Base-by-base conservation (phyloP, 2,888 invertebrate genomes). In the Hymenopus coronatus region DNA sequence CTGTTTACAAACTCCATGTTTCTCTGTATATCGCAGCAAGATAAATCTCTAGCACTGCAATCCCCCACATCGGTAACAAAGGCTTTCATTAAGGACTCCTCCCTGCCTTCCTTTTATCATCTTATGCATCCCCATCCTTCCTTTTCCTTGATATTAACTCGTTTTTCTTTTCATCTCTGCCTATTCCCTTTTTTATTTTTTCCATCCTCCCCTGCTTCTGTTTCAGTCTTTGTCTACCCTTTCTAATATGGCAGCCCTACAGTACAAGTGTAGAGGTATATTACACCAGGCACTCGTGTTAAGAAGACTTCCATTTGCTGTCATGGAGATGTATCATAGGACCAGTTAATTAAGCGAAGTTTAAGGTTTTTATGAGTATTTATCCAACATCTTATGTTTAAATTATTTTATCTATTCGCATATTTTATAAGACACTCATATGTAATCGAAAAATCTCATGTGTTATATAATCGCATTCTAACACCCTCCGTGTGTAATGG, bases 21-120 rank as follows among this genome's bases (percentile, higher is more conserved):
- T 28, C 70, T 86, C 28, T 30, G 33, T 84, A 84, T 40, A n/a
- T 84, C 84, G 25, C 84, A n/a, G 84, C 12, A 81, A 86, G 86
- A 86, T 86, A 86, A 70, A 81, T 86, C 86, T 86, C 30, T 28
- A 28, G n/a, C 86, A 70, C 25, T 40, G 40, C 40, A 40, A 40
- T 40, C 40, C 70, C 40, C 81, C 85, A 40, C 85, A 54, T 28
- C 12, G 86, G 81, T 86, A 86, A 86, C 86, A 86, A 86, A 86
- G 86, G 86, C 70, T 86, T 86, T 86, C 86, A 86, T 86, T 86
- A 86, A 86, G 86, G 30, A 86, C 86, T 70, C 30, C 28, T 81
- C 46, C 81, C 84, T 30, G 20, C 84, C 85, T 86, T 86, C 28
- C 46, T 88, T 82, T 82, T 85, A 83, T 40, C 84, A 25, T 85